Conservation (phyloP, 92 coral and sea anemone genomes). For the Palythoa grandis region DNA sequence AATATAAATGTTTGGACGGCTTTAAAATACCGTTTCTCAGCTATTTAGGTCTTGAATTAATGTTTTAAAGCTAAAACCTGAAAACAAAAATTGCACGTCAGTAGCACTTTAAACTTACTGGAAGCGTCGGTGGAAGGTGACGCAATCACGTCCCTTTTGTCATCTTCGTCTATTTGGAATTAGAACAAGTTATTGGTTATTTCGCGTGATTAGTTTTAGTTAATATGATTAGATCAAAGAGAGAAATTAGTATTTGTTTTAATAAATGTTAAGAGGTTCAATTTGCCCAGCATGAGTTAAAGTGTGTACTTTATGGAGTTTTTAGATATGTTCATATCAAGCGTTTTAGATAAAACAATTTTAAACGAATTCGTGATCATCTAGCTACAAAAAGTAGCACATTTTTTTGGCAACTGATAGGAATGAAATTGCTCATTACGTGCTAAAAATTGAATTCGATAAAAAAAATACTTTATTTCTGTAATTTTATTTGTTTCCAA, state of each 20-base stretch:
- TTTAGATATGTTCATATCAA: too few species aligned
- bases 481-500: neutral
- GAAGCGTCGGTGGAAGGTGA: constrained; percentile 33
- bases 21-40: too few species aligned
- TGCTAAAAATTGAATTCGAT: too few species aligned
- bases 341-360: too few species aligned
- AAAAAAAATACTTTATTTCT: neutral
- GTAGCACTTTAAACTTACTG: constrained; percentile 21
- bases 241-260: neutral
- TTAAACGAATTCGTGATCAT: too few species aligned
- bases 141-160: constrained; percentile 38
- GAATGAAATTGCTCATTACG: too few species aligned
- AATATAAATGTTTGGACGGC: too few species aligned
- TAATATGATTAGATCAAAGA: neutral
- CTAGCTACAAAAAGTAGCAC: too few species aligned
- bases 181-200: neutral
- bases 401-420: too few species aligned
- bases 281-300: neutral
- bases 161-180: constrained; percentile 37
- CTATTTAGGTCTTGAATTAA: too few species aligned
- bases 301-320: too few species aligned
- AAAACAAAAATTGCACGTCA: neutral
- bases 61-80: neutral
- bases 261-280: neutral
- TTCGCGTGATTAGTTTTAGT: neutral